phyloP scores from a whole-genome alignment of 2,797 vertebrate genomes.

The Gymnodraco acuticeps region DNA sequence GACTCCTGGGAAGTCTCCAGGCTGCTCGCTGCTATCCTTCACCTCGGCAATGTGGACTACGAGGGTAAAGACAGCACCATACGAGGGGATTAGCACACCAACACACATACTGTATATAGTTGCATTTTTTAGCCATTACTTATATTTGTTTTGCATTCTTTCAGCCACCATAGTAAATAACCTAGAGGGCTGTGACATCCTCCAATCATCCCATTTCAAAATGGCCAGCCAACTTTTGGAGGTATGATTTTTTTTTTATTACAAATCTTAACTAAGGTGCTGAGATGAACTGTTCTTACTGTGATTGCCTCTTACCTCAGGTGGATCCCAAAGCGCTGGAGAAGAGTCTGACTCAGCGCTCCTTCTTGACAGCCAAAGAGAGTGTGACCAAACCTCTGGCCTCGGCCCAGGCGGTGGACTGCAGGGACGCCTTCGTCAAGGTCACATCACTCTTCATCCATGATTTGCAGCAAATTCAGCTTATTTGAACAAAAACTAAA shows the following conservation, averaged over 20 bases:
- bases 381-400: slow-evolving; percentile 89
- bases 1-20: slow-evolving; percentile 94
- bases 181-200: slow-evolving; percentile 89
- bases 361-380: slow-evolving; percentile 91
- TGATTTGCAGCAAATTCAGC: neutral
- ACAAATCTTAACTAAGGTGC: neutral
- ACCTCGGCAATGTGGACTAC: slow-evolving; percentile 93
- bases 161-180: slow-evolving; percentile 89
- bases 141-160: slow-evolving; percentile 53
- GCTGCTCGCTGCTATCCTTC: slow-evolving; percentile 93
- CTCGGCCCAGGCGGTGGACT: slow-evolving; percentile 87
- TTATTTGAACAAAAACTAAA: neutral
- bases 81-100: too few species aligned
- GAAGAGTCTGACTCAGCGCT: slow-evolving; percentile 88
- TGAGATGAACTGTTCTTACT: neutral
- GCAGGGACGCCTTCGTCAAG: slow-evolving; percentile 95
- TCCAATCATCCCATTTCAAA: slow-evolving; percentile 85
- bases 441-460: slow-evolving; percentile 70
- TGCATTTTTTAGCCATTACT: neutral
- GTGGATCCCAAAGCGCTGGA: slow-evolving; percentile 87
- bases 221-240: slow-evolving; percentile 88
- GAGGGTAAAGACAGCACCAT: slow-evolving; percentile 80
- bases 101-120: too few species aligned
- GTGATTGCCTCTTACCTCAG: slow-evolving; percentile 74
- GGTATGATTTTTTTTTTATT: slow-evolving; percentile 76